Conservation (phyloP, 2,113 vertebrate genomes). For the Bungarus multicinctus region DNA sequence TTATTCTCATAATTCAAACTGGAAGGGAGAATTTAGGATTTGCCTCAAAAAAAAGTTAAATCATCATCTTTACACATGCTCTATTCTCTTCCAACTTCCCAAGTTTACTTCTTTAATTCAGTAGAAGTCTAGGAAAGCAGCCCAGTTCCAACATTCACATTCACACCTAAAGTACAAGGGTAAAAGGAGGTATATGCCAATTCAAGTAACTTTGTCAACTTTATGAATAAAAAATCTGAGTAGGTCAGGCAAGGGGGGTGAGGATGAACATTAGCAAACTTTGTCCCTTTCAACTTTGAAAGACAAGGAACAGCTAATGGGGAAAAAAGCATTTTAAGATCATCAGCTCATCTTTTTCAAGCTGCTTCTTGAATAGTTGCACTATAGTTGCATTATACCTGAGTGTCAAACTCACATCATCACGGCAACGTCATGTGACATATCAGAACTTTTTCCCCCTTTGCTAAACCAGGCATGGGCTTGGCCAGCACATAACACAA, state of each 20-base stretch:
- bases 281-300: constrained; percentile 20
- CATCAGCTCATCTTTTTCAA: constrained; percentile 55
- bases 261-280: not conserved
- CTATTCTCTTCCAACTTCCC: not conserved
- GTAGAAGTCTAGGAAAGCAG: not conserved
- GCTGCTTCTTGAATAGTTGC: constrained; percentile 46
- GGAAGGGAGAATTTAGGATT: not conserved
- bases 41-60: not conserved
- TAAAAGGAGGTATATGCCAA: not conserved
- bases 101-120: too few relatives aligned
- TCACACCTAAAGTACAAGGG: constrained; percentile 13
- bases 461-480: too few relatives aligned
- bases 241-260: not conserved
- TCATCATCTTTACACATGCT: not conserved
- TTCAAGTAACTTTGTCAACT: not conserved
- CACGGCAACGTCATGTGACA: too few relatives aligned
- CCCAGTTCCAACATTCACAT: constrained; percentile 43
- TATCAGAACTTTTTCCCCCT: too few relatives aligned
- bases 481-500: too few relatives aligned
- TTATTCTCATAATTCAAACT: not conserved
- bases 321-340: constrained; percentile 54
- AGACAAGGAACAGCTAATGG: constrained; percentile 1
- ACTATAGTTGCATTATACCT: constrained; percentile 47
- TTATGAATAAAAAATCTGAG: not conserved
- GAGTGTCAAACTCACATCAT: not conserved